Percentiles rank a stretch among this genome's conserved stretches.
Conservation (phyloP, 2,797 vertebrate genomes). For the Cuculus canorus region DNA sequence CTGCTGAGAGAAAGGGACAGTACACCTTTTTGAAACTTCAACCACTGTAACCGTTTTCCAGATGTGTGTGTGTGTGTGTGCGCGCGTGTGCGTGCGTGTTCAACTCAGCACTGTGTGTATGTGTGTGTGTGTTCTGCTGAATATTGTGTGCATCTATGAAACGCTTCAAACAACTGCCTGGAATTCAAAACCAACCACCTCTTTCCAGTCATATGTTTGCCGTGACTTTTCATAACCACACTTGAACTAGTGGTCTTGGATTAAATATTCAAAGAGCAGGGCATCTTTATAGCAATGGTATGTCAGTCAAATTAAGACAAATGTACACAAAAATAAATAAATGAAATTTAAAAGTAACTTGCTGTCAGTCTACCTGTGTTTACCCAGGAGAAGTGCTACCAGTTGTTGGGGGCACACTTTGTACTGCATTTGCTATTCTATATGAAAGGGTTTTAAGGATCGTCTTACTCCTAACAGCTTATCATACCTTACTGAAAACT, state of each 20-base stretch:
- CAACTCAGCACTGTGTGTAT: background rate
- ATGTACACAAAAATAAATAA: constrained; percentile 78
- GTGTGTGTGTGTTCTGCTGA: constrained; percentile 63
- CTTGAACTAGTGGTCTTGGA: constrained; percentile 59
- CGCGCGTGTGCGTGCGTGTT: background rate
- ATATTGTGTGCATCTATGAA: constrained; percentile 49
- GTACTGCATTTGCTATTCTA: background rate
- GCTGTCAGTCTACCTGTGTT: constrained; percentile 16
- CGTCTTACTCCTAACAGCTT: background rate
- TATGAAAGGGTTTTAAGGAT: background rate
- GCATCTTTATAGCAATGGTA: constrained; percentile 65
- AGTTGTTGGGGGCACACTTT: background rate
- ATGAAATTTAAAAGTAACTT: constrained; percentile 37
- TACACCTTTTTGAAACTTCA: constrained; percentile 56
- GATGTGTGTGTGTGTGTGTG: background rate
- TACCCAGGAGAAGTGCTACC: background rate
- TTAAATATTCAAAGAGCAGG: constrained; percentile 59
- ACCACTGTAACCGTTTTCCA: constrained; percentile 53
- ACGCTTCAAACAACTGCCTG: constrained; percentile 64
- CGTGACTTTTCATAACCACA: constrained; percentile 69
- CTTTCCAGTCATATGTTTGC: constrained; percentile 68
- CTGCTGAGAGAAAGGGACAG: constrained; percentile 65
- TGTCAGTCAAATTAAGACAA: constrained; percentile 61
- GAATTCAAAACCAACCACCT: constrained; percentile 63
- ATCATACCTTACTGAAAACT: background rate